A percentile compares a stretch with the other conserved stretches of the same genome.
Conservation (phyloP, 2,797 vertebrate species). For the Amphiprion clarkii region DNA sequence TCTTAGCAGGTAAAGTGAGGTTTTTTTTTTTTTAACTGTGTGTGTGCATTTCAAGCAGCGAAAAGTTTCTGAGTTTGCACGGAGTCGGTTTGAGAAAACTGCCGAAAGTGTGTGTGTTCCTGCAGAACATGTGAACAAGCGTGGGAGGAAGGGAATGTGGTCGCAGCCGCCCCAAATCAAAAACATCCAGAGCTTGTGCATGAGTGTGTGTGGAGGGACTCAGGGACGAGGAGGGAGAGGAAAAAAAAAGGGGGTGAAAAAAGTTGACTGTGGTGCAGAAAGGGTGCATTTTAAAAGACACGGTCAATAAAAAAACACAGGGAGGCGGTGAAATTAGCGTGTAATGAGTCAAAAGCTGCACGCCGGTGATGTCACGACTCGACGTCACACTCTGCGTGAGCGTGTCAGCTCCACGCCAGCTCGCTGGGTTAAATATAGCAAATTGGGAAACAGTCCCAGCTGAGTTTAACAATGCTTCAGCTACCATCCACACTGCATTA, state of each 20-base stretch:
- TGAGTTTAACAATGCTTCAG: conserved; percentile 83
- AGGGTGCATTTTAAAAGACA: neutral
- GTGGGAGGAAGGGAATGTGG: conserved; percentile 81
- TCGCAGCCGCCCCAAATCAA: conserved; percentile 78
- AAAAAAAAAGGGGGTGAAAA: conserved; percentile 11
- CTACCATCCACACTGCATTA: conserved; percentile 70
- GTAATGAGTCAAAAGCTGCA: conserved; percentile 52
- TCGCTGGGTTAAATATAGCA: conserved; percentile 85
- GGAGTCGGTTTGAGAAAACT: conserved; percentile 19
- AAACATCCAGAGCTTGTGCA: conserved; percentile 71
- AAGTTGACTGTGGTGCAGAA: neutral
- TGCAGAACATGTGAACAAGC: conserved; percentile 73
- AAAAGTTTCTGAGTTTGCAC: neutral
- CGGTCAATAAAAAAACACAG: conserved; percentile 10
- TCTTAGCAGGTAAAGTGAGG: neutral
- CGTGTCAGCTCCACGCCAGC: conserved; percentile 72
- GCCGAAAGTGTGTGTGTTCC: conserved; percentile 60
- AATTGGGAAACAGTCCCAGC: conserved; percentile 78
- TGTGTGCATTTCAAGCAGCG: neutral
- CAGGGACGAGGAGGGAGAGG: conserved; percentile 23
- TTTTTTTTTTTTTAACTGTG: too few relatives aligned
- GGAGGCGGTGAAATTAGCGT: conserved; percentile 11
- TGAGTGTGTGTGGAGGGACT: conserved; percentile 14
- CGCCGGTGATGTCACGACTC: conserved; percentile 68
- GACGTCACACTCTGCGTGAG: conserved; percentile 67